These are phyloP conservation scores for Caretta caretta DNA, from an alignment of 2,113 vertebrate species.

Conservation along the genomic window DNA sequence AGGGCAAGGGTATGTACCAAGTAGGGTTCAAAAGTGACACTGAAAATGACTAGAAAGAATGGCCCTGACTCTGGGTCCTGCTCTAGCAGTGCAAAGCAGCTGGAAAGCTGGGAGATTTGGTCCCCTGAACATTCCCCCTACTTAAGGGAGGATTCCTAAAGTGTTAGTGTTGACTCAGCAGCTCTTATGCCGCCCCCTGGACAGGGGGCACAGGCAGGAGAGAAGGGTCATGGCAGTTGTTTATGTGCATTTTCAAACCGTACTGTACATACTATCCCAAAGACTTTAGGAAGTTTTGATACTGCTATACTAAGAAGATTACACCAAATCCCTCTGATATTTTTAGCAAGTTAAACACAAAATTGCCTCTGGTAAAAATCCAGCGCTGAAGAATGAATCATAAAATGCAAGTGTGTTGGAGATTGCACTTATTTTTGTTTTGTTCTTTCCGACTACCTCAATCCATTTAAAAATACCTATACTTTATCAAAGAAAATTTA, in stretches of 20 bases:
- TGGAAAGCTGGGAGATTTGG: background rate
- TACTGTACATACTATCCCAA: conserved; percentile 15
- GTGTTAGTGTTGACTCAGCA: background rate
- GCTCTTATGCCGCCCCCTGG: background rate
- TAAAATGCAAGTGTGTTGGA: background rate
- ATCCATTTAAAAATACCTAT: background rate
- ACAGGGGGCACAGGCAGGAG: background rate
- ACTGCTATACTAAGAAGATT: conserved; percentile 33
- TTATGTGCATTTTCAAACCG: background rate
- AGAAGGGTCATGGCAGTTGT: background rate
- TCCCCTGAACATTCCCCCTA: background rate
- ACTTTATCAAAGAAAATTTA: background rate
- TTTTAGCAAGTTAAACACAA: conserved; percentile 44
- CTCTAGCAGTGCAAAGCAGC: fast-evolving
- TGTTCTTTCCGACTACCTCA: background rate
- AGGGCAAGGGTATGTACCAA: background rate
- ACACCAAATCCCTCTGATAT: conserved; percentile 30
- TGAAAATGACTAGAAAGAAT: fast-evolving
- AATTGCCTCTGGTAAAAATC: conserved; percentile 17
- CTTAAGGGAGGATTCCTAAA: background rate
- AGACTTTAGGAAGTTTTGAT: conserved; percentile 10
- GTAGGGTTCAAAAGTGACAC: background rate
- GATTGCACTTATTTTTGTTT: background rate
- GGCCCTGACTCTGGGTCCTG: background rate
- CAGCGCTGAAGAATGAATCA: background rate